A percentile compares a stretch with the other conserved stretches of the same genome.
These are phyloP conservation scores for Taeniopygia guttata DNA, from an alignment of 2,797 vertebrate genomes.

Conservation along the genomic window DNA sequence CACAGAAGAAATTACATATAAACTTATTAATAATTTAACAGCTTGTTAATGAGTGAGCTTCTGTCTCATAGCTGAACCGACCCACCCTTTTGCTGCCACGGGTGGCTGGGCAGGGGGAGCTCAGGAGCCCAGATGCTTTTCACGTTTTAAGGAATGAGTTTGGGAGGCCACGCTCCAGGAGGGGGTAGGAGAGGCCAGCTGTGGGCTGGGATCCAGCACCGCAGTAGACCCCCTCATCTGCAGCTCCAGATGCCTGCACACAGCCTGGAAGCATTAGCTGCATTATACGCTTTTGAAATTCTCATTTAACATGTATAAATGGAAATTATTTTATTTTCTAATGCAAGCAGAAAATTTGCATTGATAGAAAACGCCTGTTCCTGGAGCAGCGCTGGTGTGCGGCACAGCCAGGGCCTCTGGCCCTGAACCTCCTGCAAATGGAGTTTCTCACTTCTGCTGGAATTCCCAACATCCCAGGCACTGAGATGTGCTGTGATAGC, in stretches of 20 bases:
- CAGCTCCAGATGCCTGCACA: neutral
- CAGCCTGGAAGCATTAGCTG: neutral
- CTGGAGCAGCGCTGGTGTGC: neutral
- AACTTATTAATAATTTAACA: constrained; percentile 82
- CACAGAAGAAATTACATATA: constrained; percentile 81
- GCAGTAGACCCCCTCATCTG: neutral
- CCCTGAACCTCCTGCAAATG: neutral
- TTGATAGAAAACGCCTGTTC: neutral
- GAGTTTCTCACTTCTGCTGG: neutral
- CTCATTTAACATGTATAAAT: constrained; percentile 52
- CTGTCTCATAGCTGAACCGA: neutral
- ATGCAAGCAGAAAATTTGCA: neutral
- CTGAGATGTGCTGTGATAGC: fast-evolving
- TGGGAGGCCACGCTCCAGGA: fast-evolving
- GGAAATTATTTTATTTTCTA: constrained; percentile 47
- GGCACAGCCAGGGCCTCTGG: fast-evolving
- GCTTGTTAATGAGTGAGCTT: constrained; percentile 65
- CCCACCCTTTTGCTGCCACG: neutral
- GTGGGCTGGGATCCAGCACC: fast-evolving
- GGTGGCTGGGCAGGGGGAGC: neutral
- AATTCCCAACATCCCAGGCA: neutral
- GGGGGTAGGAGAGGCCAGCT: neutral
- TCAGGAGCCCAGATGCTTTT: neutral
- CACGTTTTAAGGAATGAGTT: neutral
- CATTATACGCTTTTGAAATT: neutral